Evolutionary conservation across 2,888 invertebrate genomes (phyloP), one percentile per base, ranked within the genome.

Genomic region (Elmis aenea): DNA sequence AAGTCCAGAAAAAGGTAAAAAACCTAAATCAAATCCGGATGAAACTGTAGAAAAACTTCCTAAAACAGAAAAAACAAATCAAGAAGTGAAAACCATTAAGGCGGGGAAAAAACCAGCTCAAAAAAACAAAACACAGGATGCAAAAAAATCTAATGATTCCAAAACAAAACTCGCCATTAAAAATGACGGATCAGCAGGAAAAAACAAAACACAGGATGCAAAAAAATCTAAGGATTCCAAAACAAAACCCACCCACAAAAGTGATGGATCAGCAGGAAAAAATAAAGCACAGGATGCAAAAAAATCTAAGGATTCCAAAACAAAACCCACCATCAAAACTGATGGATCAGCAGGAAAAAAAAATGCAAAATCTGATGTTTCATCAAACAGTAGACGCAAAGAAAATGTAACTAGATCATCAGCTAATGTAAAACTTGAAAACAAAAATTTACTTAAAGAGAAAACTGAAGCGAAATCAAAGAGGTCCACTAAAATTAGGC

Each of bases 401-500:
- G n/a, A n/a, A n/a, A n/a, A n/a, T n/a, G n/a, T n/a, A n/a, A n/a
- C n/a, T n/a, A n/a, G n/a, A n/a, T n/a, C n/a, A n/a, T n/a, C n/a
- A n/a, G n/a, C n/a, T n/a, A n/a, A n/a, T n/a, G n/a, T n/a, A n/a
- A n/a, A n/a, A n/a, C n/a, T n/a, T n/a, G n/a, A n/a, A n/a, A n/a
- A n/a, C n/a, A n/a, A n/a, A n/a, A n/a, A n/a, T n/a, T n/a, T n/a
- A n/a, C n/a, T n/a, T n/a, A n/a, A n/a, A n/a, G n/a, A n/a, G n/a
- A n/a, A n/a, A n/a, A n/a, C n/a, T n/a, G n/a, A n/a, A n/a, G n/a
- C n/a, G n/a, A n/a, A n/a, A n/a, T n/a, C n/a, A n/a, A n/a, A n/a
- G n/a, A n/a, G n/a, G n/a, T n/a, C n/a, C n/a, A n/a, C n/a, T 31
- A 26, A 35, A 32, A 27, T 58, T 29, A 38, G 46, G 3, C 58